phyloP scores from a whole-genome alignment of 1,140 invertebrate genomes.

The Zaprionus nigranus region DNA sequence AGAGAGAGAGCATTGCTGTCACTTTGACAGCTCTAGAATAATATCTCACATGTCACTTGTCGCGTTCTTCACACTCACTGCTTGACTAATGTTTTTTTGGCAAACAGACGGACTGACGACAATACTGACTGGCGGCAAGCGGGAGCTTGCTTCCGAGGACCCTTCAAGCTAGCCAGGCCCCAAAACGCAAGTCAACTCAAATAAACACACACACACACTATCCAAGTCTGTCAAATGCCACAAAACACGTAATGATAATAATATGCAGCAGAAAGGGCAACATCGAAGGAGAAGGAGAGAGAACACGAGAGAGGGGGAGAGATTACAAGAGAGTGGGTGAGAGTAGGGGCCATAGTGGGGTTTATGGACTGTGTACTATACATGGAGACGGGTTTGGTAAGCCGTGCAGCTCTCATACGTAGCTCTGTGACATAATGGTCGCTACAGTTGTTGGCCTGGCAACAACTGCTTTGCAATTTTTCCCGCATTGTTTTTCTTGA shows the following conservation, averaged over 20 bases:
- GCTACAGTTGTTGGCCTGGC: constrained; percentile 74
- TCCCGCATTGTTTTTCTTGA: background rate
- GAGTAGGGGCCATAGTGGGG: background rate
- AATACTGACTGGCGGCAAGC: background rate
- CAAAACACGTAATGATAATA: constrained; percentile 71
- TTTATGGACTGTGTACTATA: constrained; percentile 13
- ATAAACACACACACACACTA: background rate
- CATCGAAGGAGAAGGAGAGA: background rate
- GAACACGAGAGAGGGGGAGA: background rate
- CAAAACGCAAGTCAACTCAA: constrained; percentile 27
- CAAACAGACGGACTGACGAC: constrained; percentile 13
- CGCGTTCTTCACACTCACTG: background rate
- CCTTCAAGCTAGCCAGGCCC: background rate
- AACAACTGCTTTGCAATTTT: constrained; percentile 63
- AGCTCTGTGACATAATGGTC: constrained; percentile 73
- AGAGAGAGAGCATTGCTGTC: background rate
- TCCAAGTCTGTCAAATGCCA: constrained; percentile 49
- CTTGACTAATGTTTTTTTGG: constrained; percentile 36
- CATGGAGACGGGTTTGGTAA: constrained; percentile 34
- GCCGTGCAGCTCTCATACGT: constrained; percentile 21
- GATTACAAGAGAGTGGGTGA: background rate
- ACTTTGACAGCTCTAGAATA: constrained; percentile 42
- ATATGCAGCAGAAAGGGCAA: constrained; percentile 38
- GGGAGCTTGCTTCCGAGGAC: constrained; percentile 9
- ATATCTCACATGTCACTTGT: constrained; percentile 56